A percentile compares a stretch with the other conserved stretches of the same genome.
phyloP scores from a whole-genome alignment of 1,140 invertebrate genomes.

The Zaprionus africanus region DNA sequence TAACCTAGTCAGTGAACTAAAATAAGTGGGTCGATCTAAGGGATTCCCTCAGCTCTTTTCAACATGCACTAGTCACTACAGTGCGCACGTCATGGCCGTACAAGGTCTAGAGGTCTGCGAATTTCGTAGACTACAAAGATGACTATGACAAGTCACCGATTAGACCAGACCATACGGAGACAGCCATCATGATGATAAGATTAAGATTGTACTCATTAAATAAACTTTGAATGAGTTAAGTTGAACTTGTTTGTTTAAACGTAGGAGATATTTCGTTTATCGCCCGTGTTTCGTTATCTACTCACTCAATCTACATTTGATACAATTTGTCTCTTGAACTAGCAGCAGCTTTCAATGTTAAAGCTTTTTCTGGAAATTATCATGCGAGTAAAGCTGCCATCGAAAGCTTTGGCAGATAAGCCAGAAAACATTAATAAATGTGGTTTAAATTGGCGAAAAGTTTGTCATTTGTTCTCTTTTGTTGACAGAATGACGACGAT shows the following conservation, averaged over 20 bases:
- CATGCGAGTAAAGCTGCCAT: neutral
- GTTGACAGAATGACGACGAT: slow-evolving; percentile 15
- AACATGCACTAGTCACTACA: slow-evolving; percentile 57
- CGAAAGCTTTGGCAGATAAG: slow-evolving; percentile 2
- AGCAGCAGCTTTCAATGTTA: neutral
- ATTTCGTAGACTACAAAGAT: slow-evolving; percentile 58
- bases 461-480: neutral
- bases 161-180: slow-evolving; percentile 52
- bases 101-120: slow-evolving; percentile 43
- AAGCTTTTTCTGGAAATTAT: neutral
- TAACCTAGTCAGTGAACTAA: slow-evolving; percentile 47
- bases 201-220: slow-evolving; percentile 50
- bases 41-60: slow-evolving; percentile 43
- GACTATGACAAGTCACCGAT: slow-evolving; percentile 50
- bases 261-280: too few relatives aligned
- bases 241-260: neutral
- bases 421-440: neutral
- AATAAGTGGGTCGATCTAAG: slow-evolving; percentile 45
- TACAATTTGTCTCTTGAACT: neutral
- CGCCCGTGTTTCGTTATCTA: too few relatives aligned
- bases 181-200: slow-evolving; percentile 55
- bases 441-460: neutral
- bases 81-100: slow-evolving; percentile 34
- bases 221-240: neutral
- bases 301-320: neutral